phyloP scores from a whole-genome alignment of 2,888 invertebrate genomes.

The Napeogenes sylphis region DNA sequence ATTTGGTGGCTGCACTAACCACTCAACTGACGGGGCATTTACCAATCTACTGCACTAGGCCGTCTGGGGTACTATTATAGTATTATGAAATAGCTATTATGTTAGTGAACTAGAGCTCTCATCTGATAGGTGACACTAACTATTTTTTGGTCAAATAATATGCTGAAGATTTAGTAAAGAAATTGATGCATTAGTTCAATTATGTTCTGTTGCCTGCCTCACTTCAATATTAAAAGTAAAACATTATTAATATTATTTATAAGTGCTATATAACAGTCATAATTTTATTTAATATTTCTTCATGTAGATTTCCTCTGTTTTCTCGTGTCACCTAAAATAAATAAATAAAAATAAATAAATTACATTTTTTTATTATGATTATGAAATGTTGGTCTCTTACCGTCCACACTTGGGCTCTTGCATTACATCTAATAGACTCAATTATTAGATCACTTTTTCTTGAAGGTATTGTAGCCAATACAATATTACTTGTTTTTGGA shows the following conservation, averaged over 20 bases:
- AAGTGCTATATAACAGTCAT: constrained; percentile 22
- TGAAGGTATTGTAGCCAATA: constrained; percentile 81
- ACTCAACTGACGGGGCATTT: no score
- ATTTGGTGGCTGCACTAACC: no score
- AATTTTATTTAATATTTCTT: constrained; percentile 56
- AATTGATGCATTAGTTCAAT: no score
- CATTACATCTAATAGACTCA: constrained; percentile 70
- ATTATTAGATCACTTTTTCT: constrained; percentile 74
- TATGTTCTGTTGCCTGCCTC: no score
- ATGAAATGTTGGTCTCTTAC: constrained; percentile 42
- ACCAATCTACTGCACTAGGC: no score
- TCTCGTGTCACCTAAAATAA: constrained; percentile 58
- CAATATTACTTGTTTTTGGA: constrained; percentile 46
- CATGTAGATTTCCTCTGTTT: constrained; percentile 56
- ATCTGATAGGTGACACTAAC: no score
- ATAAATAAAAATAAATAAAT: neutral
- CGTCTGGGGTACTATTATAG: no score
- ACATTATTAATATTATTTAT: neutral
- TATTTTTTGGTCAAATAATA: no score
- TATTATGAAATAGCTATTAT: no score
- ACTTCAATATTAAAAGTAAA: neutral
- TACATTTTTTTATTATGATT: constrained; percentile 5
- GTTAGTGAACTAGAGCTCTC: no score
- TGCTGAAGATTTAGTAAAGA: no score
- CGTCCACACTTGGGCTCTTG: constrained; percentile 54